Conservation (phyloP, 2,888 invertebrate genomes). For the Chelonus formosanus region DNA sequence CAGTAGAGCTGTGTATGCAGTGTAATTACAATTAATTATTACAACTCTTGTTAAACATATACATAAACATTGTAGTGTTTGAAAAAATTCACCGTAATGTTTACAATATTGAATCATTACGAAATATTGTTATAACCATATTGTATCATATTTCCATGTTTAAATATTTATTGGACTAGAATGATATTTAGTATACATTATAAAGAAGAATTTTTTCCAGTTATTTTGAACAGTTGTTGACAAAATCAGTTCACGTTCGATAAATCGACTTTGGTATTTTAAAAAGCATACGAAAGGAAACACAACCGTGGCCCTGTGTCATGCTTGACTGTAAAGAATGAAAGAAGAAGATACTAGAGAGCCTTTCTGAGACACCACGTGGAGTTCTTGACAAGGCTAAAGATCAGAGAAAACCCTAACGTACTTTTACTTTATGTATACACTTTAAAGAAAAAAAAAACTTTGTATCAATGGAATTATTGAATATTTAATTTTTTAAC, state of each 20-base stretch:
- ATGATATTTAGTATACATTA: constrained; percentile 2
- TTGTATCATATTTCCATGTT: too few species aligned
- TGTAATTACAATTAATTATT: constrained; percentile 32
- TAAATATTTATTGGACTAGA: too few species aligned
- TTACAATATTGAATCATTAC: too few species aligned
- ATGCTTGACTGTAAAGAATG: background rate
- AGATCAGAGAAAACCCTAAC: constrained; percentile 11
- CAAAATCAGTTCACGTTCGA: constrained; percentile 1
- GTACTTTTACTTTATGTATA: constrained; percentile 10
- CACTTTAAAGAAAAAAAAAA: too few species aligned
- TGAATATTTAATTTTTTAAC: too few species aligned
- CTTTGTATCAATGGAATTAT: too few species aligned
- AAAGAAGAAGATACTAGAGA: background rate
- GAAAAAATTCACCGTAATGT: too few species aligned
- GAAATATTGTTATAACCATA: too few species aligned
- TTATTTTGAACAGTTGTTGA: background rate
- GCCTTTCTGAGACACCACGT: constrained; percentile 26
- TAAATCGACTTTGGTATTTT: background rate
- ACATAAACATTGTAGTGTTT: background rate
- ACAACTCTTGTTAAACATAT: constrained; percentile 18
- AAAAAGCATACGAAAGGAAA: background rate
- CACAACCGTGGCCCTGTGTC: background rate
- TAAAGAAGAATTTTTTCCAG: background rate
- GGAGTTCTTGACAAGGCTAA: constrained; percentile 8
- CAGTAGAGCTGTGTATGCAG: constrained; percentile 24